Percentiles rank a stretch among this genome's conserved stretches.
phyloP scores from a whole-genome alignment of 2,113 vertebrate genomes.

The Microcebus lehilahytsara region DNA sequence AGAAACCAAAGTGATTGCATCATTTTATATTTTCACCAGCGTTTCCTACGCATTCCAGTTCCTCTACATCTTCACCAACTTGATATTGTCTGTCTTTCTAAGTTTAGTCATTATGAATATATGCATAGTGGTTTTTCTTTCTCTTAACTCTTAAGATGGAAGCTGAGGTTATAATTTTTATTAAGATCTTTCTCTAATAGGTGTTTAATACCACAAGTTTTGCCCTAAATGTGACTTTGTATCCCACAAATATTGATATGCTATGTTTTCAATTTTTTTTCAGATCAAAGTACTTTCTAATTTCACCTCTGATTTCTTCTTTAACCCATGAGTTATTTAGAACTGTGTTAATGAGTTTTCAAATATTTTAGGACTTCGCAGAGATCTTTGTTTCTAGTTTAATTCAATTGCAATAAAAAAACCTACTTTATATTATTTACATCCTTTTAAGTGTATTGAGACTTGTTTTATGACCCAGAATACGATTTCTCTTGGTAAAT shows the following conservation, averaged over 20 bases:
- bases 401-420: not conserved
- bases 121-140: not conserved
- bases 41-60: not conserved
- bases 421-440: not conserved
- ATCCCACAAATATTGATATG: not conserved
- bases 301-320: slow-evolving; percentile 12
- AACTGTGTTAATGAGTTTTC: slow-evolving; percentile 1
- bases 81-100: not conserved
- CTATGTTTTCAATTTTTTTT: not conserved
- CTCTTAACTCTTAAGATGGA: not conserved
- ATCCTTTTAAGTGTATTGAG: slow-evolving; percentile 5
- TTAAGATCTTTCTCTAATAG: not conserved
- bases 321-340: not conserved
- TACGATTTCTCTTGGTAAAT: not conserved
- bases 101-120: not conserved
- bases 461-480: not conserved
- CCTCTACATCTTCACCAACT: not conserved
- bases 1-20: not conserved
- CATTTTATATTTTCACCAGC: not conserved
- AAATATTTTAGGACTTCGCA: slow-evolving; percentile 18
- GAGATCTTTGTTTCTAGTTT: not conserved
- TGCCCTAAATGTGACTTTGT: not conserved
- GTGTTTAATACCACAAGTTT: not conserved
- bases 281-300: not conserved
- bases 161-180: not conserved